These are phyloP conservation scores for Caradrina kadenii DNA, from an alignment of 2,888 invertebrate genomes.

Conservation along the genomic window DNA sequence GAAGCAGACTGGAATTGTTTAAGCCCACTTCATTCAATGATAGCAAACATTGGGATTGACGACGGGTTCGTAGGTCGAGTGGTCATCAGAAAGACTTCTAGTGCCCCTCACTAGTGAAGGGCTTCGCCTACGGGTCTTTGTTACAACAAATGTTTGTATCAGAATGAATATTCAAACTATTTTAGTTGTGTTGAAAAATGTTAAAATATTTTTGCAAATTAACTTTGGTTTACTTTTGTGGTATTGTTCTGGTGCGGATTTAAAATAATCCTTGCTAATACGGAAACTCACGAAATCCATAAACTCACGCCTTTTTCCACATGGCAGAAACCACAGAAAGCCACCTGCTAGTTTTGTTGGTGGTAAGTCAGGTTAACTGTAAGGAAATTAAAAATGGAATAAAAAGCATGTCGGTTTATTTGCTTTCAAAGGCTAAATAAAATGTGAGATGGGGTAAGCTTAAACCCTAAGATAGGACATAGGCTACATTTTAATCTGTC, in stretches of 20 bases:
- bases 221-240: background rate
- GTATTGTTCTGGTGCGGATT: background rate
- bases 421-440: too few species aligned
- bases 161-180: slow-evolving; percentile 36
- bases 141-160: slow-evolving; percentile 18
- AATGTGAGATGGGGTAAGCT: too few species aligned
- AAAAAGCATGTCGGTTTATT: too few species aligned
- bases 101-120: slow-evolving; percentile 32
- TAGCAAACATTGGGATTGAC: slow-evolving; percentile 47
- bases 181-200: background rate
- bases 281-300: too few species aligned
- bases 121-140: slow-evolving; percentile 27
- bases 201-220: background rate
- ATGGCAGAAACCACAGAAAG: too few species aligned
- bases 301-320: too few species aligned
- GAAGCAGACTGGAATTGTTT: slow-evolving; percentile 34
- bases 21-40: slow-evolving; percentile 37
- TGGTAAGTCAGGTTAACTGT: too few species aligned
- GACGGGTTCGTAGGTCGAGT: slow-evolving; percentile 56
- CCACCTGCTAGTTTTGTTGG: too few species aligned
- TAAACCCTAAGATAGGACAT: too few species aligned
- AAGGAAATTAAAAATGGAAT: too few species aligned
- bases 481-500: too few species aligned
- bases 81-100: slow-evolving; percentile 51
- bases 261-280: too few species aligned